These are phyloP conservation scores for Troides helena DNA, from an alignment of 2,888 invertebrate species.

Conservation along the genomic window DNA sequence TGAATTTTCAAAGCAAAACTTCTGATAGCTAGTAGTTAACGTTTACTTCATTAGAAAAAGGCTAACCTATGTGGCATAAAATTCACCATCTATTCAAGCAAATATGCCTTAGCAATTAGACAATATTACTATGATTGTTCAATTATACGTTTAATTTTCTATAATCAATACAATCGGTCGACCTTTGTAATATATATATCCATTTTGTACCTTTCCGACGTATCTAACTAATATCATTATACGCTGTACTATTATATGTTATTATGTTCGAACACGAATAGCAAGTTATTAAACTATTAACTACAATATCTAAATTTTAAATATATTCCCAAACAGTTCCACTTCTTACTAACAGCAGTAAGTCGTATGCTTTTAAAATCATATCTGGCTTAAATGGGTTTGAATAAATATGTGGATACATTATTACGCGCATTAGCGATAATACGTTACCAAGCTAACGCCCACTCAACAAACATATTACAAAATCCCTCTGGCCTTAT, in stretches of 20 bases:
- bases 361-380: slow-evolving; percentile 3
- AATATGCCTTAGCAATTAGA: too few relatives aligned
- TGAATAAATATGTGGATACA: slow-evolving; percentile 14
- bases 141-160: not conserved
- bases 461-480: slow-evolving; percentile 15
- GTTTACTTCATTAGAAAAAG: too few relatives aligned
- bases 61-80: too few relatives aligned
- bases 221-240: not conserved
- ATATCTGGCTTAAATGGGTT: slow-evolving; percentile 13
- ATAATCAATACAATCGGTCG: not conserved
- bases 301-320: too few relatives aligned
- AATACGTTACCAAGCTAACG: slow-evolving; percentile 12
- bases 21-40: too few relatives aligned
- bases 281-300: too few relatives aligned
- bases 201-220: not conserved
- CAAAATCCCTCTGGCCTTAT: slow-evolving; percentile 13
- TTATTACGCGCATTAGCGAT: slow-evolving; percentile 21
- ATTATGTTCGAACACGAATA: too few relatives aligned
- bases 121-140: not conserved
- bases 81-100: too few relatives aligned
- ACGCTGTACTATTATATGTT: too few relatives aligned
- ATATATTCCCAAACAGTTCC: not conserved
- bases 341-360: not conserved
- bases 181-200: too few relatives aligned
- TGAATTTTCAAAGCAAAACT: too few relatives aligned